Base-by-base conservation (phyloP, 2,113 vertebrate species). In the Myotis brandtii region DNA sequence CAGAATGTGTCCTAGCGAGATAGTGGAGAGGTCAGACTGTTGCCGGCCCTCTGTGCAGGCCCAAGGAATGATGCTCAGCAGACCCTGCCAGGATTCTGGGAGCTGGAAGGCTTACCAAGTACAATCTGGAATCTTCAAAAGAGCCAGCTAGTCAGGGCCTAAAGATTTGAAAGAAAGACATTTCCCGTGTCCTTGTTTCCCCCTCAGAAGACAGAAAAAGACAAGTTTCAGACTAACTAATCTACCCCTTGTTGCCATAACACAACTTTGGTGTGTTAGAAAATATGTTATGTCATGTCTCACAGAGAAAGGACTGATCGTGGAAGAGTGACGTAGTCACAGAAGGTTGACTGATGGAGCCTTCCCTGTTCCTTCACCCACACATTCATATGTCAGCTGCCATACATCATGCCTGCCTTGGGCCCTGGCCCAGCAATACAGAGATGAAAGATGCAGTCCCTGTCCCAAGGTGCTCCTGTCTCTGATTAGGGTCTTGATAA, bases 41-140 rank as follows among this genome's bases (percentile, higher is more conserved):
- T 40, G 16, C 25, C 0, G 18, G 52, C 50, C 70, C 25, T 9
- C 2, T 13, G 13, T 12, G 30, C 43, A 84, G 40, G 34, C 52
- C 30, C 46, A 34, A 46, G 59, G 46, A 52, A 56, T 52, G 80
- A 62, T 27, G 32, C 62, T 89, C 40, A 21, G 9, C n/a, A 95
- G 76, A 80, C 9, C 46, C 64, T 23, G 54, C 84, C 88, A 84
- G 62, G 54, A 40, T 43, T 40, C 66, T 37, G 43, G 89, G n/a
- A 43, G 54, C 11, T 72, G 52, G 56, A 82, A 56, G 56, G 20
- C 66, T 64, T 72, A 46, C 52, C 81, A 66, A 0, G 64, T 82
- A 70, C 82, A 82, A 73, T 93, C 75, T 83, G 75, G 86, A 90
- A 90, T 95, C 75, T 90, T 82, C 13, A 43, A 46, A 90, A 83